These are phyloP conservation scores for Choreutis nemorana DNA, from an alignment of 2,888 invertebrate species.

Conservation along the genomic window DNA sequence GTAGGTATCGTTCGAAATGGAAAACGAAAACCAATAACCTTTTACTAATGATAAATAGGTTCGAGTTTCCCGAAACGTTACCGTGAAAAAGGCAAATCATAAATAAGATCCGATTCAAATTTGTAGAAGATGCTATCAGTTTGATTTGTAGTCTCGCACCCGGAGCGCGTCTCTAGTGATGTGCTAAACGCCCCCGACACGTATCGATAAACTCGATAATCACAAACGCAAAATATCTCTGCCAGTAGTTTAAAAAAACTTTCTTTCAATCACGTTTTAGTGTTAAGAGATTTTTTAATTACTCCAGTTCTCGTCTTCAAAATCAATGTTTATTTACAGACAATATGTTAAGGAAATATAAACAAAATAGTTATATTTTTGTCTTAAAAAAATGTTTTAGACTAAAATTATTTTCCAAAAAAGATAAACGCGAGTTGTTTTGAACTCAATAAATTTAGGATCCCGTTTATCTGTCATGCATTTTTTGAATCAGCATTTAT, in stretches of 20 bases:
- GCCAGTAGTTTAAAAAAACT: too few relatives aligned
- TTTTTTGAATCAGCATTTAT: constrained; percentile 33
- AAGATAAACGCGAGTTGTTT: too few relatives aligned
- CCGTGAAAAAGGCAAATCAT: constrained; percentile 67
- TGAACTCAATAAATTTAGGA: too few relatives aligned
- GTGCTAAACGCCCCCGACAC: constrained; percentile 51
- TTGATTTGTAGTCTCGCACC: constrained; percentile 65
- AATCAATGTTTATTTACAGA: too few relatives aligned
- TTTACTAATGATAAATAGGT: constrained; percentile 60
- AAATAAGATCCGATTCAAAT: constrained; percentile 69
- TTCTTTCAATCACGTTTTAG: too few relatives aligned
- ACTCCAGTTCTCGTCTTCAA: too few relatives aligned
- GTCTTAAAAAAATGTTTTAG: too few relatives aligned
- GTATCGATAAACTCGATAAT: constrained; percentile 29
- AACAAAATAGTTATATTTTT: too few relatives aligned
- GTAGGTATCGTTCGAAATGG: constrained; percentile 42
- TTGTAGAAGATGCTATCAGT: constrained; percentile 66
- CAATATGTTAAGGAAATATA: too few relatives aligned
- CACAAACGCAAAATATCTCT: not conserved
- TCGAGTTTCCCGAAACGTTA: constrained; percentile 61
- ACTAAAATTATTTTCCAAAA: too few relatives aligned
- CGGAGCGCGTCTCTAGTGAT: constrained; percentile 60
- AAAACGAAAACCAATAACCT: constrained; percentile 48
- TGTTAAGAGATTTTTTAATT: too few relatives aligned
- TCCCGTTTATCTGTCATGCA: too few relatives aligned